A percentile compares a stretch with the other conserved stretches of the same genome.
Evolutionary conservation across 2,113 vertebrate species (phyloP).

Genomic region (Capreolus pygargus): DNA sequence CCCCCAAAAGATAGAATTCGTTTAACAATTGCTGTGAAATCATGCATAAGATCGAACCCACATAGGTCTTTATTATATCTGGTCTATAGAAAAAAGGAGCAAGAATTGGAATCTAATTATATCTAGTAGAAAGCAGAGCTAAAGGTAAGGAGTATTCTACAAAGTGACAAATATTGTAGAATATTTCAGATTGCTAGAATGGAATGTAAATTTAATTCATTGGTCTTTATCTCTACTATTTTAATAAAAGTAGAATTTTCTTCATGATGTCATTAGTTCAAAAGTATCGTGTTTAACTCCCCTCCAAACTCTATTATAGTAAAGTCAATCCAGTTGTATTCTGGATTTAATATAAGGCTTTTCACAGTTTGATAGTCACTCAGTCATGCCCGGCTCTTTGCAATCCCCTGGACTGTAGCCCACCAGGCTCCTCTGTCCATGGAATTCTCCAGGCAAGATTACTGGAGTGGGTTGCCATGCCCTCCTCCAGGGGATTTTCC

Average conservation of each 20-base stretch:
- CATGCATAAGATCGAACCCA: not conserved
- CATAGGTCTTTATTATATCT: not conserved
- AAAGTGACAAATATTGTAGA: not conserved
- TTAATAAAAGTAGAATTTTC: slow-evolving; percentile 45
- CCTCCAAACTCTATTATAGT: not conserved
- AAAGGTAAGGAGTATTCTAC: not conserved
- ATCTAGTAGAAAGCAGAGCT: not conserved
- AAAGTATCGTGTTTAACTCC: not conserved
- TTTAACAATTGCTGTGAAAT: not conserved
- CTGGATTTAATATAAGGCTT: not conserved
- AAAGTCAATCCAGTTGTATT: not conserved
- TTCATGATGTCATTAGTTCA: not conserved
- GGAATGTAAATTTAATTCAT: not conserved
- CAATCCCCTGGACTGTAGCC: not conserved
- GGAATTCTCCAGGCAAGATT: not conserved
- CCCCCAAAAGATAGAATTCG: not conserved
- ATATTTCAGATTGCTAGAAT: not conserved
- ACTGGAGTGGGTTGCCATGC: not conserved
- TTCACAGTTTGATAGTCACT: not conserved
- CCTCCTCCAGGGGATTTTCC: not conserved
- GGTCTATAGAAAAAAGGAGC: not conserved
- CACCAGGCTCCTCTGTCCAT: not conserved
- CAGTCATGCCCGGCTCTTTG: not conserved
- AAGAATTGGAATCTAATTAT: not conserved
- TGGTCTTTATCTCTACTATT: not conserved